Evolutionary conservation across 2,888 invertebrate genomes (phyloP).

Genomic region (Dasysyrphus albostriatus): DNA sequence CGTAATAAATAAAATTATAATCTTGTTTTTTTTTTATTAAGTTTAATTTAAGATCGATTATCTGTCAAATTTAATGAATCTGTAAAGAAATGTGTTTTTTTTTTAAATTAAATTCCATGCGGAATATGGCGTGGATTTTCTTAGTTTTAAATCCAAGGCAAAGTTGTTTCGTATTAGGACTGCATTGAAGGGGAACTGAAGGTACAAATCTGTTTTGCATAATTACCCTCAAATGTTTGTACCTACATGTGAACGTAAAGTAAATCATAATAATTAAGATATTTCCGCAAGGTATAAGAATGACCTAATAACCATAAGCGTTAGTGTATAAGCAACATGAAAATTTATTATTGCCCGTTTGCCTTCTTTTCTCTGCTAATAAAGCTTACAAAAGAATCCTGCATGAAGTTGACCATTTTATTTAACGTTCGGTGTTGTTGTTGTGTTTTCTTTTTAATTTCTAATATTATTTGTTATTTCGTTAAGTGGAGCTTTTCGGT

Average conservation of each 20-base stretch:
- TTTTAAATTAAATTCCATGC: slow-evolving; percentile 19
- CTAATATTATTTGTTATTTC: slow-evolving; percentile 38
- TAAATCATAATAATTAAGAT: slow-evolving; percentile 59
- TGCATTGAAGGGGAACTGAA: background rate
- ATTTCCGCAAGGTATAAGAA: slow-evolving; percentile 41
- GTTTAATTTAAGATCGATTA: slow-evolving; percentile 9
- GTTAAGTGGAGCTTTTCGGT: slow-evolving; percentile 8
- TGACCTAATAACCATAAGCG: slow-evolving; percentile 65
- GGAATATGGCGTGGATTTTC: background rate
- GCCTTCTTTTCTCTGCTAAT: background rate
- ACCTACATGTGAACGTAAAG: slow-evolving; percentile 1
- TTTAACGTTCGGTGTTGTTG: slow-evolving; percentile 22
- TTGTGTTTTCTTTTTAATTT: slow-evolving; percentile 50
- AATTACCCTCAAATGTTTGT: slow-evolving; percentile 35
- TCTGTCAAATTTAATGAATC: slow-evolving; percentile 11
- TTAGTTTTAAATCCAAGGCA: background rate
- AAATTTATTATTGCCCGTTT: slow-evolving; percentile 48
- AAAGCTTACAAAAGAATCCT: slow-evolving; percentile 1
- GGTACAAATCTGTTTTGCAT: slow-evolving; percentile 52
- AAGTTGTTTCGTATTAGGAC: background rate
- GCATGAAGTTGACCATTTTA: slow-evolving; percentile 37
- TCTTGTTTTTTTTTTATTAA: background rate
- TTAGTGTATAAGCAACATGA: slow-evolving; percentile 58
- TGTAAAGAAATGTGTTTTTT: slow-evolving; percentile 1
- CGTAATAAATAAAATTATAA: background rate